phyloP scores from a whole-genome alignment of 2,797 vertebrate genomes.

The Liparis tanakae region DNA sequence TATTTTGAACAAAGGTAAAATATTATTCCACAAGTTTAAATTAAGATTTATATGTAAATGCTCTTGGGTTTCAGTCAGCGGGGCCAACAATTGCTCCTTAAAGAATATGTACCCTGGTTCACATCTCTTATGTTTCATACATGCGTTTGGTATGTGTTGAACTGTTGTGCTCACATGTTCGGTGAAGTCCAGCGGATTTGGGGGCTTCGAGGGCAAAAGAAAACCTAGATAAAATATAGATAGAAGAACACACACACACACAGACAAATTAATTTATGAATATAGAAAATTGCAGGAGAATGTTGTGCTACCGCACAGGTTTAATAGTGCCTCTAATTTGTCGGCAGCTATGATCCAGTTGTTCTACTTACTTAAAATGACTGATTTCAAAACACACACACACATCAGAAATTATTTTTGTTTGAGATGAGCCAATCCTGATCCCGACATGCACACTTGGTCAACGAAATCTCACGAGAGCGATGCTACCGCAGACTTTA shows the following conservation, averaged over 20 bases:
- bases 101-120: background rate
- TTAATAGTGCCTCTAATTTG: background rate
- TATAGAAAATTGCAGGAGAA: background rate
- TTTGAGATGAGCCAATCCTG: too few species aligned
- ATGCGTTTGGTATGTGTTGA: background rate
- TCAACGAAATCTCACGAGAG: too few species aligned
- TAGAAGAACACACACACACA: background rate
- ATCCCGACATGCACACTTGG: too few species aligned
- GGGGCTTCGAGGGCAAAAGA: constrained; percentile 25
- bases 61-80: too few species aligned
- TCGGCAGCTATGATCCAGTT: background rate
- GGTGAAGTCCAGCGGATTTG: constrained; percentile 67
- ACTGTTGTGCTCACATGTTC: constrained; percentile 73
- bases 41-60: too few species aligned
- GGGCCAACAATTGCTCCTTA: too few species aligned
- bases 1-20: too few species aligned
- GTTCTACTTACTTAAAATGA: background rate
- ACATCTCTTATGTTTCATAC: background rate
- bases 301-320: background rate
- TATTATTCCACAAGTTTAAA: too few species aligned
- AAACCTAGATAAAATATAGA: constrained; percentile 25
- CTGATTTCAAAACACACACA: too few species aligned
- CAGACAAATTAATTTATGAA: background rate
- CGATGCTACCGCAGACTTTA: too few species aligned
- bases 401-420: too few species aligned